Evolutionary conservation across 2,888 invertebrate species (phyloP), one percentile per base, ranked within the genome.

Genomic region (Heliothis peltigera): DNA sequence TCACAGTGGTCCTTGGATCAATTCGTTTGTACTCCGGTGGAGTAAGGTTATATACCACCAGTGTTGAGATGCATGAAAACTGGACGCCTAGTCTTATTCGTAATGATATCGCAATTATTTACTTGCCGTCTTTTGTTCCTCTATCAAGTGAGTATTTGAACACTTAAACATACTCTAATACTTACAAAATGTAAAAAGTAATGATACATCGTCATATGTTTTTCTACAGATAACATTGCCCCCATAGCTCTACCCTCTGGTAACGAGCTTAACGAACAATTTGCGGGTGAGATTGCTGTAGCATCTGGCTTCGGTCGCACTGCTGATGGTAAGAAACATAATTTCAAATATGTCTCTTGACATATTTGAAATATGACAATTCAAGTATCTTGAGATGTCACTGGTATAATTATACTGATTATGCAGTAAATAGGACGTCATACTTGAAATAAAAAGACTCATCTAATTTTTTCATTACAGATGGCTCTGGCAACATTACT

Each of bases 1-100:
- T 89, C 43, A 86, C 84, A 0, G 87, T 90, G 1, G 87, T 91
- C 2, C 86, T 91, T 0, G 92, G 92, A 3, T 87, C 90, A 6
- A 47, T 65, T 10, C 62, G 66, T 0, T 71, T 92, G 3, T 92
- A 90, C 77, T 64, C 62, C 28, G 91, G 91, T 4, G 92, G 92
- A 15, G 77, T 71, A 15, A 86, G 92, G 17, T 0, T 86, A 0
- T 39, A 69, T 0, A 82, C 86, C 2, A 84, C 74, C 18, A 68
- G 64, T 0, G 79, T 92, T 8, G 74, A 68, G 1, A 71, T 79
- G 67, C 92, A 92, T 58, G 76, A 81, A 2, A 78, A 68, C 59
- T 92, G 89, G 89, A 58, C n/a, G 6, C 90, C 92, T 0, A 0
- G 0, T 0, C 48, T 78, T 2, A 69, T 72, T 39, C 83, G 86